Base-by-base conservation (phyloP, 2,888 invertebrate genomes). In the Rhimphoctona megacephalus region DNA sequence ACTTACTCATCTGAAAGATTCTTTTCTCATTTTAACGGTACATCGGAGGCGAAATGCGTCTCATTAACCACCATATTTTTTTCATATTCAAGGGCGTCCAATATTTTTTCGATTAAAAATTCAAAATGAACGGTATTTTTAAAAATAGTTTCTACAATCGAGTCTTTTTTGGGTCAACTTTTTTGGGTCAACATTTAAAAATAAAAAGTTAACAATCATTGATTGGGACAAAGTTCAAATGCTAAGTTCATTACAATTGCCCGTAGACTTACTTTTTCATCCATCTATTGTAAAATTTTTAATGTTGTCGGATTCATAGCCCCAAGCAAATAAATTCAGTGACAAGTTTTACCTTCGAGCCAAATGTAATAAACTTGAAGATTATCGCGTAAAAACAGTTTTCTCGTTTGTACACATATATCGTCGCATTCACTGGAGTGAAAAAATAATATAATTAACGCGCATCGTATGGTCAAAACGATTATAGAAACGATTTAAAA, bases 401-500 rank as follows among this genome's bases (percentile, higher is more conserved):
- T 17, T 52, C 19, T 72, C 17, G 17, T 25, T 19, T 33, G 3
- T 19, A 5, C 17, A 11, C 30, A 70, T 25, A 17, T 52, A 14
- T 19, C 19, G 17, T 17, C 30, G 19, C 9, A n/a, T 14, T 72
- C 25, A 36, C 36, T n/a, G 39, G 9, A 39, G 8, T 39, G 11
- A 49, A 19, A 72, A 54, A 72, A 72, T 11, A 36, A 36, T 8
- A 33, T 33, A 25, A 30, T 46, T 49, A 70, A 30, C 19, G 30
- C 33, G 33, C 69, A 17, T n/a, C 66, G n/a, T 22, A 11, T 66
- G 30, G 49, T 52, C 9, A 14, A 5, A 72, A 52, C 30, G 52
- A 72, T 22, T 52, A 33, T 54, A 43, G 54, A 76, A 76, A 76
- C 30, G 54, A 76, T 61, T 76, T 57, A 11, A 0, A 46, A 43